Conservation (phyloP, 2,888 invertebrate genomes). For the Cryptus armator region DNA sequence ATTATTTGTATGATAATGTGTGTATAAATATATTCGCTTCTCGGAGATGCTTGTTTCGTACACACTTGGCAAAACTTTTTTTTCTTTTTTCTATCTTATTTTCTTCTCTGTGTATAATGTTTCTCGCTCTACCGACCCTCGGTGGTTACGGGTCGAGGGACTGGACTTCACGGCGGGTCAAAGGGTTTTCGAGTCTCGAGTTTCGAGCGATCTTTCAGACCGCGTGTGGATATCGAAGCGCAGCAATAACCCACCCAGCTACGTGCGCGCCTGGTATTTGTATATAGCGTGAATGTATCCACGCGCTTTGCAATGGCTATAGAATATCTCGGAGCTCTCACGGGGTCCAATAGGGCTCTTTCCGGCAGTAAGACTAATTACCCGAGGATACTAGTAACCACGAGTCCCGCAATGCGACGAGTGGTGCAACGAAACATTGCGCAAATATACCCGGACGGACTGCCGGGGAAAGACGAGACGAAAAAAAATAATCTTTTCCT, state of each 20-base stretch:
- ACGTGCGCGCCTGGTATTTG: background rate
- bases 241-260: constrained; percentile 39
- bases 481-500: background rate
- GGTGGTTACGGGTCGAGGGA: constrained; percentile 39
- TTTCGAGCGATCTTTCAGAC: constrained; percentile 61
- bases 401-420: constrained; percentile 41
- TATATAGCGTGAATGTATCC: background rate
- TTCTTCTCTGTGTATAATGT: constrained; percentile 53
- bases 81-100: constrained; percentile 34
- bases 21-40: constrained; percentile 4
- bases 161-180: constrained; percentile 54
- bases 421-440: constrained; percentile 19
- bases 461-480: constrained; percentile 73
- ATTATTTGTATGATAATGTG: constrained; percentile 41
- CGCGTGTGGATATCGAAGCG: constrained; percentile 56
- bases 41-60: constrained; percentile 28
- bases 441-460: constrained; percentile 26
- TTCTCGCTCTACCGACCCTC: constrained; percentile 41
- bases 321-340: constrained; percentile 51
- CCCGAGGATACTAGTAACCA: constrained; percentile 50
- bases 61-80: background rate
- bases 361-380: constrained; percentile 65
- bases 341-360: constrained; percentile 57
- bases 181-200: constrained; percentile 66
- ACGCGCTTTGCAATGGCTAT: constrained; percentile 39